Evolutionary conservation across 2,113 vertebrate genomes (phyloP).

Genomic region (Forbesichthys agassizii): DNA sequence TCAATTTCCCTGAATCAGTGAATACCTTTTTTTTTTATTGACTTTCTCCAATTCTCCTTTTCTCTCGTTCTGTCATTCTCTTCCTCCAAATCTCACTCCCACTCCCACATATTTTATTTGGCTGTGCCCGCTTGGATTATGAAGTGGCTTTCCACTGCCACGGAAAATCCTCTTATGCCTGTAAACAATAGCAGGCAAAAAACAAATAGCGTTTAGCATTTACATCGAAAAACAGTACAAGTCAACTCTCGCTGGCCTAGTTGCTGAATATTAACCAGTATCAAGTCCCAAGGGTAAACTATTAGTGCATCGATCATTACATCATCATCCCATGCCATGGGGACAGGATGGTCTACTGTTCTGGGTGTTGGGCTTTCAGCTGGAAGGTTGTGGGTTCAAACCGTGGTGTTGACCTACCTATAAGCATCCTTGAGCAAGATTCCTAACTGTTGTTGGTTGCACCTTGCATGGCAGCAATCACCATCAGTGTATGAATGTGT

Average conservation of each 20-base stretch:
- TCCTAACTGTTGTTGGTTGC: too few relatives aligned
- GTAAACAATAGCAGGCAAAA: conserved; percentile 23
- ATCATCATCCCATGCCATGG: too few relatives aligned
- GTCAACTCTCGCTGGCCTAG: conserved; percentile 16
- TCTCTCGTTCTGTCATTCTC: neutral
- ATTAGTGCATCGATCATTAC: too few relatives aligned
- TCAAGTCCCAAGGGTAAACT: neutral
- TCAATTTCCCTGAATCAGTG: conserved; percentile 40
- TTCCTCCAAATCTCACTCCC: conserved; percentile 5
- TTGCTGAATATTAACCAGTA: neutral
- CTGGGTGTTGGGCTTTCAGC: too few relatives aligned
- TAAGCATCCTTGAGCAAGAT: too few relatives aligned
- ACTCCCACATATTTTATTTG: conserved; percentile 3
- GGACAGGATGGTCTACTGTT: too few relatives aligned
- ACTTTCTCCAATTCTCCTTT: neutral
- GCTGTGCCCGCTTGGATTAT: neutral
- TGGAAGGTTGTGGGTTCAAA: too few relatives aligned
- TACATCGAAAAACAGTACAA: neutral
- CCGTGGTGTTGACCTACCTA: too few relatives aligned
- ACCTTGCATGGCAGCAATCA: too few relatives aligned
- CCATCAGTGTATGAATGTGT: too few relatives aligned
- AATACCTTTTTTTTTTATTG: neutral
- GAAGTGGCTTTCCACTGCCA: conserved; percentile 19
- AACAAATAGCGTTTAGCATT: neutral
- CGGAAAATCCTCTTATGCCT: conserved; percentile 31